Evolutionary conservation across 2,113 vertebrate species (phyloP).

Genomic region (Pogonocichla stellata): DNA sequence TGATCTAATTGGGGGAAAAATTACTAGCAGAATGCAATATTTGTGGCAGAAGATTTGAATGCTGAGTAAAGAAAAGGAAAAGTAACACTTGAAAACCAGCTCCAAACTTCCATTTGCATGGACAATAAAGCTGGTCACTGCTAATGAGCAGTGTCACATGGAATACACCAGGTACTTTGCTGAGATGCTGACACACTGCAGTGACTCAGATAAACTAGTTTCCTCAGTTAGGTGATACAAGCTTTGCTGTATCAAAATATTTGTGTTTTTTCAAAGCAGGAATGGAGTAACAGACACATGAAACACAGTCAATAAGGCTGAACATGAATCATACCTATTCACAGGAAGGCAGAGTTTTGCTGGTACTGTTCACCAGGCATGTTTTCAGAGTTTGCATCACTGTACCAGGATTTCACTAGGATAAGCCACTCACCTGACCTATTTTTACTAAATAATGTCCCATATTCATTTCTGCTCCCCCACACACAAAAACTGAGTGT

Average conservation of each 20-base stretch:
- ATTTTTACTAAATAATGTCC: not conserved
- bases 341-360: not conserved
- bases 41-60: not conserved
- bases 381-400: not conserved
- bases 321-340: not conserved
- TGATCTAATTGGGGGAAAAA: not conserved
- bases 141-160: no score
- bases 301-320: not conserved
- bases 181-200: not conserved
- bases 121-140: not conserved
- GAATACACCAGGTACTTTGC: not conserved
- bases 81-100: not conserved
- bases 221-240: not conserved
- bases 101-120: not conserved
- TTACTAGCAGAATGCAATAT: not conserved
- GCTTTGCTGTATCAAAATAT: not conserved
- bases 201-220: not conserved
- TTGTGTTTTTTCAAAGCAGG: not conserved
- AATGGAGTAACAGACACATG: not conserved
- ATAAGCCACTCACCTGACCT: not conserved
- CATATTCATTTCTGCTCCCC: not conserved
- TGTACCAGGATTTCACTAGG: not conserved
- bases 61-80: not conserved
- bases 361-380: not conserved
- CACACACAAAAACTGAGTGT: rapidly evolving